Conservation (phyloP, 2,113 vertebrate genomes). For the Daboia siamensis region DNA sequence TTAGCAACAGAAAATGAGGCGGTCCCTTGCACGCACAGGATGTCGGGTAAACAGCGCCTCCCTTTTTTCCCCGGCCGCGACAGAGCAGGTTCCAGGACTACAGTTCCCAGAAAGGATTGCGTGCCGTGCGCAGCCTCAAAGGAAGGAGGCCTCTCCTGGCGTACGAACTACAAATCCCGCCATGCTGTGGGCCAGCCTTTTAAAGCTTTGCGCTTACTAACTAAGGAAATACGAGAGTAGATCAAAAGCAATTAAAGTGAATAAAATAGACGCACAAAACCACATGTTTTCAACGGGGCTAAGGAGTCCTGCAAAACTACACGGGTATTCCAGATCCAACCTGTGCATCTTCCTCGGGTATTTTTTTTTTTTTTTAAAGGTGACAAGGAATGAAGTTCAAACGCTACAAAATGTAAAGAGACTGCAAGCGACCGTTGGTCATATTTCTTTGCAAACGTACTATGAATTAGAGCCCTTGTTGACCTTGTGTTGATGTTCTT, state of each 20-base stretch:
- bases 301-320: background rate
- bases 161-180: slow-evolving; percentile 44
- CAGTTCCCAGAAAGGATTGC: slow-evolving; percentile 21
- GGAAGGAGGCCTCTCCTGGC: too few species aligned
- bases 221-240: background rate
- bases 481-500: background rate
- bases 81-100: background rate
- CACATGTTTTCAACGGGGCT: background rate
- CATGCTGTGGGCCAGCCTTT: background rate
- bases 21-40: slow-evolving; percentile 23
- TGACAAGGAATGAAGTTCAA: background rate
- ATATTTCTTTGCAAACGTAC: background rate
- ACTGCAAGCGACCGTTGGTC: background rate
- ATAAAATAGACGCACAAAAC: background rate
- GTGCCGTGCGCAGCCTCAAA: too few species aligned
- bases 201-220: background rate
- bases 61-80: too few species aligned
- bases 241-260: background rate
- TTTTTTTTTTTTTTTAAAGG: background rate
- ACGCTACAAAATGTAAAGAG: background rate
- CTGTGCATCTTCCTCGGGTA: background rate
- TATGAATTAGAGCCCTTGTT: background rate
- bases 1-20: slow-evolving; percentile 34
- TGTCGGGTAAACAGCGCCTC: slow-evolving; percentile 19
- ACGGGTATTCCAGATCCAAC: background rate